These are phyloP conservation scores for Hippoglossus hippoglossus DNA, from an alignment of 2,797 vertebrate genomes.

Conservation along the genomic window DNA sequence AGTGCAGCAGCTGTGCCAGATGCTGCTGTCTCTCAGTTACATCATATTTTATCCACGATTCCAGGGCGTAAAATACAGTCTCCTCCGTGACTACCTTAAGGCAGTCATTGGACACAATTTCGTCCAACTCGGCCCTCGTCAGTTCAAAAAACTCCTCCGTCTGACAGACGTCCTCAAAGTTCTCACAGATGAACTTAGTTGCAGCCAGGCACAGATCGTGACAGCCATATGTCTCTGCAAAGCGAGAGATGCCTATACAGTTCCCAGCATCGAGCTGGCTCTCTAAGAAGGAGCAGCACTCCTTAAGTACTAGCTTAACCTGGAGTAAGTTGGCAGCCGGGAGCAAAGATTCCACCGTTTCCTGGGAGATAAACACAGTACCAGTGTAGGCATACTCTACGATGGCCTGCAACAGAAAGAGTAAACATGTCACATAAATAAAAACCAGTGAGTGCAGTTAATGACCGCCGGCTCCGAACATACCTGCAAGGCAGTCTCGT, in stretches of 20 bases:
- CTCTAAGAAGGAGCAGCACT: conserved; percentile 97
- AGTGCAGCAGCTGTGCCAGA: conserved; percentile 93
- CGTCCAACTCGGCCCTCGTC: conserved; percentile 92
- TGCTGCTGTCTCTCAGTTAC: conserved; percentile 95
- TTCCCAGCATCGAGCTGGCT: conserved; percentile 98
- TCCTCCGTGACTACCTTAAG: conserved; percentile 96
- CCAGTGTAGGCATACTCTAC: conserved; percentile 99
- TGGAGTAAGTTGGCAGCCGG: conserved; percentile 98
- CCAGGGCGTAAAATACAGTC: conserved; percentile 94
- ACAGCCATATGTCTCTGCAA: conserved; percentile 97
- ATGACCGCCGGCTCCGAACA: conserved; percentile 3
- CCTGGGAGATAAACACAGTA: conserved; percentile 97
- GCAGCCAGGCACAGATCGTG: conserved; percentile 95
- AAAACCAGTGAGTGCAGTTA: not conserved
- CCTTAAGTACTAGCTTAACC: conserved; percentile 96
- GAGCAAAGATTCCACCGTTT: conserved; percentile 96
- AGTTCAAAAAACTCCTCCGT: conserved; percentile 98
- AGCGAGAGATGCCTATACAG: conserved; percentile 98
- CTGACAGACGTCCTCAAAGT: conserved; percentile 98
- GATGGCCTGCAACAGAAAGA: conserved; percentile 86
- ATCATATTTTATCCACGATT: conserved; percentile 98
- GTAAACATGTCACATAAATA: conserved; percentile 27
- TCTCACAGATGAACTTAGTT: conserved; percentile 95
- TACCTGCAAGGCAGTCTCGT: conserved; percentile 92
- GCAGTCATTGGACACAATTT: conserved; percentile 98